Evolutionary conservation across 2,113 vertebrate species (phyloP).

Genomic region (Todiramphus chloris): DNA sequence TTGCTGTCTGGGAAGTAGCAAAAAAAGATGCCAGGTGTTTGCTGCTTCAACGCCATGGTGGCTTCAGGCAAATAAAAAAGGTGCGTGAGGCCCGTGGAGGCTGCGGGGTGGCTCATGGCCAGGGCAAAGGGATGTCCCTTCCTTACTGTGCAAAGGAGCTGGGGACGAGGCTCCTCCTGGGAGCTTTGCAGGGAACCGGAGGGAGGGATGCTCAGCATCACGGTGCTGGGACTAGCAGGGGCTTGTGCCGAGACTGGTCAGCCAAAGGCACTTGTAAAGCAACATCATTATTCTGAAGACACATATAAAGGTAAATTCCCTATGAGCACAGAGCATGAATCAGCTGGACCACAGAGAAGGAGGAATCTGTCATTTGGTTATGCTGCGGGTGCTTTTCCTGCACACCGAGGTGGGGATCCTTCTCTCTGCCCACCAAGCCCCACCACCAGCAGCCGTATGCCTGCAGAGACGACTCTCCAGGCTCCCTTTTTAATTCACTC

Average conservation of each 20-base stretch:
- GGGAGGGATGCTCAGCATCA: not conserved
- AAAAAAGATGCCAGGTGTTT: not conserved
- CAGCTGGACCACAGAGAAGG: not conserved
- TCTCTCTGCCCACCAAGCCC: not conserved
- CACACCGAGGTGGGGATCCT: not conserved
- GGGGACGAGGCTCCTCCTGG: not conserved
- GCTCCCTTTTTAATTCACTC: not conserved
- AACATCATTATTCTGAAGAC: not conserved
- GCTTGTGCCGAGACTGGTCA: not conserved
- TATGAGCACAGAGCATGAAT: accelerated
- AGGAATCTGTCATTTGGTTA: not conserved
- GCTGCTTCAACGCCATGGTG: not conserved
- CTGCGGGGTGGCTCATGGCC: accelerated
- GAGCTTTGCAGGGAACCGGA: not conserved
- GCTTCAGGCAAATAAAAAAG: not conserved
- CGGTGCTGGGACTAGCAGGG: not conserved
- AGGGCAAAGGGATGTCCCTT: not conserved
- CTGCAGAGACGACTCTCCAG: not conserved
- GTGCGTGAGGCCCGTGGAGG: not conserved
- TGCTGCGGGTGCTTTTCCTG: not conserved
- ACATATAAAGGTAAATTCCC: not conserved
- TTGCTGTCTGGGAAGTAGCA: not conserved
- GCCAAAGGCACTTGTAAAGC: not conserved
- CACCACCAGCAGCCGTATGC: not conserved
- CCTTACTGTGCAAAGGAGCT: accelerated